Evolutionary conservation across 2,797 vertebrate genomes (phyloP), one percentile per base, ranked within the genome.

Genomic region (Hypotaenidia philippensis): DNA sequence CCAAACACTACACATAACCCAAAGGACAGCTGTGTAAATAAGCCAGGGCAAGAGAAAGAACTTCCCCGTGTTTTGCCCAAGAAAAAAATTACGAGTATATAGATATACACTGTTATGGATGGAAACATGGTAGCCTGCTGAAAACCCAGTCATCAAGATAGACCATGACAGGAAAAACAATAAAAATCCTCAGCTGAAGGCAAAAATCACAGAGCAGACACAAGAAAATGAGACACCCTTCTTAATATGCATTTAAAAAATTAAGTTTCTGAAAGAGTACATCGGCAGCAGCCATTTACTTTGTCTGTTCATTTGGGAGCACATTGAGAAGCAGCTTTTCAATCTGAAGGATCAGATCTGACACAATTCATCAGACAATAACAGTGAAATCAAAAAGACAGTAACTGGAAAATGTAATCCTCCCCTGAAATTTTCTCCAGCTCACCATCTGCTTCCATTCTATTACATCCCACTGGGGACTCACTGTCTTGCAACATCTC

Each of bases 361-460:
- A 95, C 94, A 97, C 86, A 92, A 95, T 95, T 96, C 92, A 96
- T 97, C 95, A 97, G 94, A 96, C 83, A 95, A 83, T 89, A 96
- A 92, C 81, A 95, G 75, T 47, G 90, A 96, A 97, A 96, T 96
- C 94, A 97, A 95, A 94, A 92, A 92, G 95, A 96, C 95, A 96
- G 92, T 94, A 94, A 95, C 81, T 85, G 90, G 86, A 96, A 96
- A 97, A 96, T 85, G 92, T 83, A 96, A 95, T 95, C 93, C 95
- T 97, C 93, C 90, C 86, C 90, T 96, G 92, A 95, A 95, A 93
- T 94, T 75, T 94, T 75, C 92, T 77, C 92, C 93, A 89, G 92
- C 92, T 95, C 86, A 71, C 92, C 93, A 96, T 96, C 95, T 97
- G 95, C 92, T 96, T 96, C 90, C 88, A 90, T 91, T 91, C 95